These are phyloP conservation scores for Aepyceros melampus DNA, from an alignment of 2,113 vertebrate genomes.

Conservation along the genomic window DNA sequence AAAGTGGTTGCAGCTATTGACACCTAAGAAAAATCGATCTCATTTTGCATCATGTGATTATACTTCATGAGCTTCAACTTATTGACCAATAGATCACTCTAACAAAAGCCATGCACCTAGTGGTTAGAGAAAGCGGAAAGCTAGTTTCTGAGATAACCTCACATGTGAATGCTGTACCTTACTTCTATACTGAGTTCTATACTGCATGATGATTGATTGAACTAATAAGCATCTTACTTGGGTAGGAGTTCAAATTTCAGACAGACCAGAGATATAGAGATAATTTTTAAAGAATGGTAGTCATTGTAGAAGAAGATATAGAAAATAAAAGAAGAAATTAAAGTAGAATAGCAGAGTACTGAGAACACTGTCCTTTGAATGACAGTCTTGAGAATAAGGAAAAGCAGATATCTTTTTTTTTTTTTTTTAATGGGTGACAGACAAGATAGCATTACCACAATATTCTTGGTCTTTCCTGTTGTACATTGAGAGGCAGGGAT, in stretches of 20 bases:
- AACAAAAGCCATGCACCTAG: neutral
- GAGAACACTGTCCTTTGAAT: neutral
- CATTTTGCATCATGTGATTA: neutral
- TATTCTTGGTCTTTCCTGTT: neutral
- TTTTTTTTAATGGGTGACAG: neutral
- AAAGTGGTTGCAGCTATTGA: neutral
- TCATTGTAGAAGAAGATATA: neutral
- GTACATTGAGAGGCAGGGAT: neutral
- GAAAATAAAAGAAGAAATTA: neutral
- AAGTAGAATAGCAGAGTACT: neutral
- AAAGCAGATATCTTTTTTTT: neutral
- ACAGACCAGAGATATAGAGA: neutral
- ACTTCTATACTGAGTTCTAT: neutral
- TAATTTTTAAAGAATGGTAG: neutral
- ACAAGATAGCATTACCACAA: neutral
- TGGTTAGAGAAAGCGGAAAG: neutral
- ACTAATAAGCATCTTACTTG: conserved; percentile 7
- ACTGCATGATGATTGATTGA: conserved; percentile 18
- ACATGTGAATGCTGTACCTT: neutral
- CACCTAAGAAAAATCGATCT: conserved; percentile 18
- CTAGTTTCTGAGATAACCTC: neutral
- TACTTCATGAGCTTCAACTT: neutral
- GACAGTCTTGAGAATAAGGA: neutral
- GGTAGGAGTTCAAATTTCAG: neutral
- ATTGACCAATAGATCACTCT: conserved; percentile 24